phyloP scores from a whole-genome alignment of 2,888 invertebrate species.

The Asteroscopus sphinx region DNA sequence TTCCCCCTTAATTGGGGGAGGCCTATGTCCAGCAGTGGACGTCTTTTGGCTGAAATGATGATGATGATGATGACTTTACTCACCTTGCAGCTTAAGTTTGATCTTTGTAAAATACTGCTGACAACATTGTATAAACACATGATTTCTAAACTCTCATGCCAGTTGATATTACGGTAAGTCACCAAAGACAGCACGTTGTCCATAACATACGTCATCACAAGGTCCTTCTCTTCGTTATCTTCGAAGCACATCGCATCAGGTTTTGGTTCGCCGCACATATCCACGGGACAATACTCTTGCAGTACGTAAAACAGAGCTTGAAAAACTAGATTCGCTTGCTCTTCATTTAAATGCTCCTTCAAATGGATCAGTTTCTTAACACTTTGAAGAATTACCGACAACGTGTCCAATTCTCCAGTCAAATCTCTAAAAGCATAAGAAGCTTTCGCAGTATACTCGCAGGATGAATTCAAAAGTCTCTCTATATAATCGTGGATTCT shows the following conservation, averaged over 20 bases:
- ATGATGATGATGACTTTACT: no score
- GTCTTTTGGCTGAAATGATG: no score
- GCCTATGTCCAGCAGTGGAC: no score
- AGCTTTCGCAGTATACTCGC: constrained; percentile 91
- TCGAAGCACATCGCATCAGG: constrained; percentile 65
- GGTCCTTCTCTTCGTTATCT: constrained; percentile 73
- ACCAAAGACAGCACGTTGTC: constrained; percentile 91
- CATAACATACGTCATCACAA: constrained; percentile 91
- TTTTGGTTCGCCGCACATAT: constrained; percentile 64
- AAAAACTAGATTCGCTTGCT: constrained; percentile 91
- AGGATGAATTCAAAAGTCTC: constrained; percentile 91
- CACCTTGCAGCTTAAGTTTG: constrained; percentile 81
- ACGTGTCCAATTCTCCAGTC: constrained; percentile 79
- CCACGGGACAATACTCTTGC: constrained; percentile 85
- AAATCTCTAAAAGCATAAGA: constrained; percentile 90
- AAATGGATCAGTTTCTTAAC: constrained; percentile 90
- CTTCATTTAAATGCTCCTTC: constrained; percentile 89
- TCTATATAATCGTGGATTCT: constrained; percentile 90
- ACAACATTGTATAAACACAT: constrained; percentile 90
- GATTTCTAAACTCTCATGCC: constrained; percentile 94
- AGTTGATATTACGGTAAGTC: constrained; percentile 92
- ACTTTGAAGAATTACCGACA: constrained; percentile 85
- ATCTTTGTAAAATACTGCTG: constrained; percentile 76
- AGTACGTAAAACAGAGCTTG: constrained; percentile 91
- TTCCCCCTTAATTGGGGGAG: no score